Base-by-base conservation (phyloP, 2,113 vertebrate genomes). In the Psettodes erumei region DNA sequence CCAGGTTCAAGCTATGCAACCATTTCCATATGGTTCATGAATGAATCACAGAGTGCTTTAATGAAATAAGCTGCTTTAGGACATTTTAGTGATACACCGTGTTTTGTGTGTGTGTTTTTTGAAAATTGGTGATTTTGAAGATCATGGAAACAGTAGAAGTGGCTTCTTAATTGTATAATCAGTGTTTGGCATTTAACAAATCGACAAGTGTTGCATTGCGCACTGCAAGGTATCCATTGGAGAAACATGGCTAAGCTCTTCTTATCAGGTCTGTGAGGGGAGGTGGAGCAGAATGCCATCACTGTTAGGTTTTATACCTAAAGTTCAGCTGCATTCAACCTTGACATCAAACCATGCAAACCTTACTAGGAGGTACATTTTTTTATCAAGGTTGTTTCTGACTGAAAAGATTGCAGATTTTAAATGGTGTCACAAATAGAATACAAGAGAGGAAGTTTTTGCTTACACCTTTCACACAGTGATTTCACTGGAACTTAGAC, bases 11-110 rank as follows among this genome's bases (percentile, higher is more conserved):
- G 35, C 72, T 56, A 38, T 37, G 19, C 35, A 76, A 79, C 33
- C 64, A 53, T 55, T 53, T 82, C 67, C 75, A 84, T 64, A 61
- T 77, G 82, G 53, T 32, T 23, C 53, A 54, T 21, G 48, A 50
- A 48, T 45, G 66, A 51, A 66, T 58, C 43, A 35, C 67, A 73
- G 54, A 68, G n/a, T 47, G 23, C 28, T 66, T 45, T 66, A 23
- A 55, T 63, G 3, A 65, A 73, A 53, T 45, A 25, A 43, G 35
- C 48, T 45, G 33, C n/a, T 61, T 30, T 8, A 23, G 32, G 35
- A 47, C 12, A 13, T 43, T 71, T 38, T 32, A 47, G 8, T 43
- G 12, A 48, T n/a, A 1, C 3, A 8, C 18, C 56, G 30, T 13
- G 3, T 28, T 33, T 45, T 64, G 18, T 70, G 1, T 63, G 32